phyloP scores from a whole-genome alignment of 1,140 invertebrate genomes.

The Caerostris darwini region DNA sequence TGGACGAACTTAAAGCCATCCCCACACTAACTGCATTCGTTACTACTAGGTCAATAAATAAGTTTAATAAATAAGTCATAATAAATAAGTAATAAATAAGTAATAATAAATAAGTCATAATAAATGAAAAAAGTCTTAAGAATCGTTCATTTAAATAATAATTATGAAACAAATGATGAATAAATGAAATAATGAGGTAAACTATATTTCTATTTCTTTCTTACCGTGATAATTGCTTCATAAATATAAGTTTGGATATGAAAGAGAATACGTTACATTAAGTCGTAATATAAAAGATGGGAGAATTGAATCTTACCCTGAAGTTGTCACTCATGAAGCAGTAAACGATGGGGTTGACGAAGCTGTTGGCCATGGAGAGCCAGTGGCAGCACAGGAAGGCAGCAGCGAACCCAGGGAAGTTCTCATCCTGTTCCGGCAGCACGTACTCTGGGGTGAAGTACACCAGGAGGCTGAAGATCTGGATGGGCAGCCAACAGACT shows the following conservation, averaged over 20 bases:
- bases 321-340: slow-evolving; percentile 94
- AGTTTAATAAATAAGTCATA: no score
- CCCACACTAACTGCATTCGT: no score
- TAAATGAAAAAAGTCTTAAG: no score
- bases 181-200: no score
- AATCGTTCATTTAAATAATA: no score
- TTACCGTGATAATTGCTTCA: neutral
- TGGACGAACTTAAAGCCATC: no score
- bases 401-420: slow-evolving; percentile 80
- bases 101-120: no score
- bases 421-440: slow-evolving; percentile 79
- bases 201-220: neutral
- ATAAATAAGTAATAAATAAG: no score
- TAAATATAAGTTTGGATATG: neutral
- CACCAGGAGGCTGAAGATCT: slow-evolving; percentile 81
- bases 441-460: slow-evolving; percentile 79
- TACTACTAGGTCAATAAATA: no score
- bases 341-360: slow-evolving; percentile 93
- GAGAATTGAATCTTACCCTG: slow-evolving; percentile 83
- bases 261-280: neutral
- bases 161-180: no score
- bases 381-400: slow-evolving; percentile 83
- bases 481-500: slow-evolving; percentile 84
- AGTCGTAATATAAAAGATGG: neutral
- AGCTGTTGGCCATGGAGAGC: slow-evolving; percentile 88